phyloP scores from a whole-genome alignment of 2,797 vertebrate species.

The Lagocephalus sceleratus region DNA sequence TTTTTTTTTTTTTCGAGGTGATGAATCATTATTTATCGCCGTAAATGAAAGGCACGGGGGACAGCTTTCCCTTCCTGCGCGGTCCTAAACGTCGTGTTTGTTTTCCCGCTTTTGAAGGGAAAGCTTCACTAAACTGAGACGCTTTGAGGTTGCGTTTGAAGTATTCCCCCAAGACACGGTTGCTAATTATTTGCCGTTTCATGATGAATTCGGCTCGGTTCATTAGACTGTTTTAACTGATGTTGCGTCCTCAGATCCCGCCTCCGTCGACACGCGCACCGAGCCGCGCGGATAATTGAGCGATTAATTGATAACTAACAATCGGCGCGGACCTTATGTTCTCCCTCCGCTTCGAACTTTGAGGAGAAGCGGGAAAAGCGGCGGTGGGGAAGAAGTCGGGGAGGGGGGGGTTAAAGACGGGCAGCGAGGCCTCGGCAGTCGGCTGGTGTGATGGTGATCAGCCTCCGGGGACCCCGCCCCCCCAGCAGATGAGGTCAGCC shows the following conservation, averaged over 20 bases:
- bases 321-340: conserved; percentile 74
- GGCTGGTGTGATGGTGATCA: conserved; percentile 71
- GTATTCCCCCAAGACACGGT: conserved; percentile 71
- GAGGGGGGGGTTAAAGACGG: conserved; percentile 14
- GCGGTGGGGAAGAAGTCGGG: conserved; percentile 2
- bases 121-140: conserved; percentile 70
- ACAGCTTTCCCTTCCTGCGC: conserved; percentile 71
- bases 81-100: conserved; percentile 71
- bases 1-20: conserved; percentile 57
- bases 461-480: conserved; percentile 62
- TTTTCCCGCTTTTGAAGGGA: conserved; percentile 70
- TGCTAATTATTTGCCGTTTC: conserved; percentile 78
- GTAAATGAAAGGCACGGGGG: conserved; percentile 72
- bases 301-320: conserved; percentile 79
- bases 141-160: conserved; percentile 78
- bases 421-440: conserved; percentile 27
- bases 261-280: conserved; percentile 46
- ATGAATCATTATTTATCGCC: conserved; percentile 74
- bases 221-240: conserved; percentile 78
- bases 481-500: conserved; percentile 68
- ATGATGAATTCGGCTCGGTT: conserved; percentile 74
- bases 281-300: conserved; percentile 74
- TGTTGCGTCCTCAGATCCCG: conserved; percentile 72
- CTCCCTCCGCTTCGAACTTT: conserved; percentile 67
- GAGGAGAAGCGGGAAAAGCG: conserved; percentile 16